Percentiles rank a stretch among this genome's conserved stretches.
phyloP scores from a whole-genome alignment of 2,113 vertebrate genomes.

The Oryzias melastigma region DNA sequence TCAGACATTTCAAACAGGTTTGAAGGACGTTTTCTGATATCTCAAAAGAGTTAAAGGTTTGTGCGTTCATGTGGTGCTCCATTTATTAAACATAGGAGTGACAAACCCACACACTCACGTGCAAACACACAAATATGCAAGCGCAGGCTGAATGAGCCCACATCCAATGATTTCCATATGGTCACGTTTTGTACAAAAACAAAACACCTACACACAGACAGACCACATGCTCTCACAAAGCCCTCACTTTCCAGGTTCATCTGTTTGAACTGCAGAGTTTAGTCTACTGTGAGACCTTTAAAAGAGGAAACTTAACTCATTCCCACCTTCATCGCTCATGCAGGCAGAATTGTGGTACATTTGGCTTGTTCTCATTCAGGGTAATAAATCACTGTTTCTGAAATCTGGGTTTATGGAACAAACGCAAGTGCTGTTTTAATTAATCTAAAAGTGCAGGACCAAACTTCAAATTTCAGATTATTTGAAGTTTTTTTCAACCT shows the following conservation, averaged over 20 bases:
- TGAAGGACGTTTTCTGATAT: too few species aligned
- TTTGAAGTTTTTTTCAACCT: too few species aligned
- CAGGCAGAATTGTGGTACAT: conserved; percentile 26
- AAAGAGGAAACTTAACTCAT: conserved; percentile 50
- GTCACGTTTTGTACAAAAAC: conserved; percentile 57
- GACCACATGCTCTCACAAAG: conserved; percentile 19
- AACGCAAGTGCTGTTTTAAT: not conserved
- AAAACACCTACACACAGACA: conserved; percentile 31
- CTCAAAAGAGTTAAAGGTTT: conserved; percentile 7
- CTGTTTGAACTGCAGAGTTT: conserved; percentile 19
- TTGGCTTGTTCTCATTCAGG: conserved; percentile 27
- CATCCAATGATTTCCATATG: conserved; percentile 75
- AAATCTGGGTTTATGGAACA: not conserved
- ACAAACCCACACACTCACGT: conserved; percentile 36
- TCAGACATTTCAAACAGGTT: too few species aligned
- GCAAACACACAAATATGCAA: conserved; percentile 43
- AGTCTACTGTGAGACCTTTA: conserved; percentile 36
- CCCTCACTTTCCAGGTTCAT: conserved; percentile 31
- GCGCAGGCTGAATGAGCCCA: conserved; percentile 58
- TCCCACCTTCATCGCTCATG: conserved; percentile 9
- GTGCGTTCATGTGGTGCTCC: conserved; percentile 13
- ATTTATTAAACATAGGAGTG: conserved; percentile 49
- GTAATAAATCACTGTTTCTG: conserved; percentile 4
- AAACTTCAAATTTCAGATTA: not conserved
- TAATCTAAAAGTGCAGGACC: not conserved